Base-by-base conservation (phyloP, 2,113 vertebrate genomes). In the Mobula hypostoma region DNA sequence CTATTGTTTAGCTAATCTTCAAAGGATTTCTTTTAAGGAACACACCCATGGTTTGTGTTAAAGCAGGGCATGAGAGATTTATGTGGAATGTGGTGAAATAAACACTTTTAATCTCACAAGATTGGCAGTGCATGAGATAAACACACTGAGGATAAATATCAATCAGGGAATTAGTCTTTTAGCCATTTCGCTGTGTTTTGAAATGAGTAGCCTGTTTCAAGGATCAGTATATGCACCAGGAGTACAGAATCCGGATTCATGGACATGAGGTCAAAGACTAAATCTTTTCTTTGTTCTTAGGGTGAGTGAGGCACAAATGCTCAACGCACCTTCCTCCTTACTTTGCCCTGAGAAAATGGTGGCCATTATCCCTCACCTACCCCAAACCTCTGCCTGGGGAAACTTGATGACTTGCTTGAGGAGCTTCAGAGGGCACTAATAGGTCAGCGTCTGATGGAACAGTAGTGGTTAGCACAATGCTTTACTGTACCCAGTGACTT, bases 41-140 rank as follows among this genome's bases (percentile, higher is more conserved):
- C 61, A 32, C 58, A 7, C 29, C 85, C 85, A 7, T 88, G 17
- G 58, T 17, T 66, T 7, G 85, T 66, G 85, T 66, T 61, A 66
- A 66, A 88, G n/a, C 2, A 63, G 61, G 11, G 29, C 58, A 66
- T 29, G 19, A 7, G 61, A 66, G n/a, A 58, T 15, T 66, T 88
- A 17, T 63, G 27, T 32, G 85, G 85, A 88, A 88, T 66, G 85
- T 17, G 63, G 29, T 61, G 29, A 61, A 87, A 66, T 88, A 88
- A 88, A 88, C 61, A 88, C 14, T 17, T 36, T 17, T 88, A 66
- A 88, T 88, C 85, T 88, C 85, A 32, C 85, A 7, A n/a, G 85
- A 88, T 88, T n/a, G 63, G 61, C 6, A 88, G 15, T 29, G 17
- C 85, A 66, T 7, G 6, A 66, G 15, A n/a, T 88, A n/a, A 88